A percentile compares a stretch with the other conserved stretches of the same genome.
Evolutionary conservation across 2,113 vertebrate genomes (phyloP).

Genomic region (Delphinapterus leucas): DNA sequence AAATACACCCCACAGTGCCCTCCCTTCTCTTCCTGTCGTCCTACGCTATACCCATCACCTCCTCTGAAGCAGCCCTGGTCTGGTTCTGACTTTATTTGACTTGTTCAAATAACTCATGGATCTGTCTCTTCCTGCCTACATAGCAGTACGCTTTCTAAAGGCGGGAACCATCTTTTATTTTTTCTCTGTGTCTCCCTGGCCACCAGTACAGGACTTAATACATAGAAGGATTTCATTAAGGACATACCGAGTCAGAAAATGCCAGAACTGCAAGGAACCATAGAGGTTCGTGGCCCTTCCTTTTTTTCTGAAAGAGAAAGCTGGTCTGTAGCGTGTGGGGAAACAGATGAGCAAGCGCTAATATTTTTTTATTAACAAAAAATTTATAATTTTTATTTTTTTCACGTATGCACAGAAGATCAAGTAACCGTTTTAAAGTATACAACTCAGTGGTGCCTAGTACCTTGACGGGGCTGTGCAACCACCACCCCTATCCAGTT

Average conservation of each 20-base stretch:
- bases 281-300: background rate
- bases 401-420: background rate
- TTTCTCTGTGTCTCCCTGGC: background rate
- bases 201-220: background rate
- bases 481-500: background rate
- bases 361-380: background rate
- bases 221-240: background rate
- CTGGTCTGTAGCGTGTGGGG: background rate
- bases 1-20: fast-evolving
- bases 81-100: background rate
- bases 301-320: background rate
- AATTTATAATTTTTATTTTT: background rate
- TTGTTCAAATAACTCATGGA: background rate
- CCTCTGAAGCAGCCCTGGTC: background rate
- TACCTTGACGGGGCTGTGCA: background rate
- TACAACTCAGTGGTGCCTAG: background rate
- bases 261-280: background rate
- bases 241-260: background rate
- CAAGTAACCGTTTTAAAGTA: background rate
- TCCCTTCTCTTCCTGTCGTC: background rate
- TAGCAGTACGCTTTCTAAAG: background rate
- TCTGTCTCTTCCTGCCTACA: background rate
- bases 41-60: fast-evolving
- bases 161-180: background rate
- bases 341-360: background rate